Conservation (phyloP, 1,140 invertebrate species). For the Drosophila carrolli region DNA sequence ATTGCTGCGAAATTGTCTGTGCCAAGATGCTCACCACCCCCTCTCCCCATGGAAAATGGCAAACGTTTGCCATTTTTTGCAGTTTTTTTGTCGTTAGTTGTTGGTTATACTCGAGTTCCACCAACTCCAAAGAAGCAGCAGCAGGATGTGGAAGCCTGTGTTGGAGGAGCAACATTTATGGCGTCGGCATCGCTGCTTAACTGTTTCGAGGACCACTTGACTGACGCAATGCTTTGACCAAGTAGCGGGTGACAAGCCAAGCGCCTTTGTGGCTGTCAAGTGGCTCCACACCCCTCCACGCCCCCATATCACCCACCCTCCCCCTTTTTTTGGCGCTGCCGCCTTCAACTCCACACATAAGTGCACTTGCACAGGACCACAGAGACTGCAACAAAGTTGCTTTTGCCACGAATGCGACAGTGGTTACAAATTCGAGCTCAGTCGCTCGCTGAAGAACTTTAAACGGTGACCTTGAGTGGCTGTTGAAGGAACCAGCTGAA, state of each 20-base stretch:
- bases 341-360: conserved; percentile 71
- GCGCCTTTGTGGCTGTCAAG: conserved; percentile 79
- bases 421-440: conserved; percentile 37
- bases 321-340: conserved; percentile 19
- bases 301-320: background rate
- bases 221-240: conserved; percentile 78
- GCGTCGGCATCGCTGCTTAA: conserved; percentile 75
- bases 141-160: background rate
- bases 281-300: conserved; percentile 25
- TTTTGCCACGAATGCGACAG: conserved; percentile 26
- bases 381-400: conserved; percentile 60
- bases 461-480: conserved; percentile 34
- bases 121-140: conserved; percentile 18
- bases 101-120: conserved; percentile 31
- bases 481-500: conserved; percentile 18
- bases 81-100: conserved; percentile 29
- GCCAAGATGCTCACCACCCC: conserved; percentile 5
- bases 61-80: conserved; percentile 56
- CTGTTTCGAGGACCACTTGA: conserved; percentile 72
- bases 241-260: conserved; percentile 77
- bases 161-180: conserved; percentile 70
- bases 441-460: conserved; percentile 23
- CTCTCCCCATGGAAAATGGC: conserved; percentile 35
- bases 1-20: conserved; percentile 77
- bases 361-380: conserved; percentile 60